Conservation (phyloP, 1,140 invertebrate genomes). For the Agraylea sexmaculata region DNA sequence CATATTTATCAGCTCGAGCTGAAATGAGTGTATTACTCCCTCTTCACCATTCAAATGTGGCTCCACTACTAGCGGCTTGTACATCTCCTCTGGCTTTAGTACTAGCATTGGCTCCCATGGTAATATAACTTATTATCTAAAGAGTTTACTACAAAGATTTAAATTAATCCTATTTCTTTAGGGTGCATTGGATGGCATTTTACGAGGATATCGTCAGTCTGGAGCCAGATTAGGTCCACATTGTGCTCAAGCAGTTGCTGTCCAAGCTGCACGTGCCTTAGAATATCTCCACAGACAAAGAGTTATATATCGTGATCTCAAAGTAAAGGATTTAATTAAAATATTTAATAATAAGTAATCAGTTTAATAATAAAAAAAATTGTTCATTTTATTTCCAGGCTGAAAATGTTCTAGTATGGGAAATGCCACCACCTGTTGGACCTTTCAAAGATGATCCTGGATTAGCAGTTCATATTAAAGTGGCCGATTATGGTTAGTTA, state of each 20-base stretch:
- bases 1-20: slow-evolving; percentile 89
- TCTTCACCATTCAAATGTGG: slow-evolving; percentile 81
- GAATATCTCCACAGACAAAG: slow-evolving; percentile 91
- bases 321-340: slow-evolving; percentile 38
- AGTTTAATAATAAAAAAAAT: neutral
- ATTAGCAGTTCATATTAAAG: slow-evolving; percentile 72
- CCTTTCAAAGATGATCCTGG: slow-evolving; percentile 41
- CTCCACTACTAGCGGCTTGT: slow-evolving; percentile 81
- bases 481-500: slow-evolving; percentile 84
- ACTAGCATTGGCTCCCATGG: slow-evolving; percentile 73
- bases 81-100: slow-evolving; percentile 83
- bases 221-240: slow-evolving; percentile 70
- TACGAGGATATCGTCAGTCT: slow-evolving; percentile 71
- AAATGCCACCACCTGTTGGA: slow-evolving; percentile 52
- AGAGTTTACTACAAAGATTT: slow-evolving; percentile 1
- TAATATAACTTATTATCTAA: slow-evolving; percentile 12
- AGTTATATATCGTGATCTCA: slow-evolving; percentile 94
- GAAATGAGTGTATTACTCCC: slow-evolving; percentile 82
- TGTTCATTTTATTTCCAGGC: slow-evolving; percentile 38
- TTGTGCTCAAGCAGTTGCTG: slow-evolving; percentile 71
- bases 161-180: slow-evolving; percentile 25
- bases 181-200: slow-evolving; percentile 73
- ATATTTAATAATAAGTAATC: neutral
- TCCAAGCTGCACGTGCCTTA: slow-evolving; percentile 87
- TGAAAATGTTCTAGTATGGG: slow-evolving; percentile 96